Evolutionary conservation across 2,797 vertebrate species (phyloP), one percentile per base, ranked within the genome.

Genomic region (Eidolon dupreanum): DNA sequence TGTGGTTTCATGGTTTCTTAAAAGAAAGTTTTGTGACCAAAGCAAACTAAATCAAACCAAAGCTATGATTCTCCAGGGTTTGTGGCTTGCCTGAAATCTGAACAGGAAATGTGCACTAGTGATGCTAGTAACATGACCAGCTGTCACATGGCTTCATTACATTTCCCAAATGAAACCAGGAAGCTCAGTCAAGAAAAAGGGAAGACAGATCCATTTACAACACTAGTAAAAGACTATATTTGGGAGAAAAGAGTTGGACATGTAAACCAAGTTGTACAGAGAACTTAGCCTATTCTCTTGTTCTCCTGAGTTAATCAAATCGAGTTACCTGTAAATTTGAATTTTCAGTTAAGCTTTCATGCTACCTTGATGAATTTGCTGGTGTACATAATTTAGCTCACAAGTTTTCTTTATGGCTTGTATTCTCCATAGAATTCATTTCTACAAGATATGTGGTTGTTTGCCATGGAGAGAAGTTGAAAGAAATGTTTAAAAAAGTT

Each of bases 71-170:
- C 41, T 92, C 53, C 22, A 81, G 90, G 22, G 73, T 55, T 71
- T 94, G 95, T 74, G 85, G 94, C 46, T 95, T 90, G 61, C 78
- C 38, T 90, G 73, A 96, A 95, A 92, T 73, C 66, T 28, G 63
- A 92, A 90, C 15, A 78, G 90, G 38, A 96, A 88, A 68, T 92
- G 49, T 41, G 79, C 41, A 43, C 36, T 65, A 55, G 55, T 9
- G 33, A 89, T 78, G n/a, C 26, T 57, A 12, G 65, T 71, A 61
- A 89, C 1, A 8, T 46, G 79, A 78, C 28, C 55, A 87, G 22
- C 78, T 86, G n/a, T 93, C 65, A 74, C 7, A 74, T 68, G 46
- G 8, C 43, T 79, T 53, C 28, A 19, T 61, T n/a, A 38, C 12
- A 6, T 16, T 75, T 24, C 11, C 63, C 26, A 66, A 41, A 41